Conservation (phyloP, 2,113 vertebrate genomes). For the Limanda limanda region DNA sequence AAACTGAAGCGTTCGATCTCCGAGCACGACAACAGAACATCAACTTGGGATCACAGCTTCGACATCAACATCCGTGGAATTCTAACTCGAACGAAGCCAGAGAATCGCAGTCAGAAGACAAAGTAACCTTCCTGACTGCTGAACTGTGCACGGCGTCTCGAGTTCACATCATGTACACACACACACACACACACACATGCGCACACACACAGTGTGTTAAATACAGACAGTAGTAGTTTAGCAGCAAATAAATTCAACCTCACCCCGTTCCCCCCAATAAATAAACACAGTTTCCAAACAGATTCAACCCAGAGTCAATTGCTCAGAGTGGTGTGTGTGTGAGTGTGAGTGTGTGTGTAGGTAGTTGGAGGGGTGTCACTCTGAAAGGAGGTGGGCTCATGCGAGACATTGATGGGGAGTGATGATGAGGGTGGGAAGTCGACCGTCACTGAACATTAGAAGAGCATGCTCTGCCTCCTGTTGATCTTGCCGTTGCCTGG, state of each 20-base stretch:
- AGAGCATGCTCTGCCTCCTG: conserved; percentile 99
- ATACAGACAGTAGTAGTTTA: conserved; percentile 99
- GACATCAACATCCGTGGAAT: conserved; percentile 66
- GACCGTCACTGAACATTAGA: conserved; percentile 80
- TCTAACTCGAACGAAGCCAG: conserved; percentile 48
- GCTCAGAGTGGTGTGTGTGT: conserved; percentile 47
- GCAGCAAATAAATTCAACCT: conserved; percentile 90
- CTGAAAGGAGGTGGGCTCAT: conserved; percentile 69
- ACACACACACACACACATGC: background rate
- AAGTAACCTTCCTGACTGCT: conserved; percentile 78
- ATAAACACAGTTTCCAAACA: conserved; percentile 88
- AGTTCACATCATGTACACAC: conserved; percentile 86
- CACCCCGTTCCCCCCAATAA: conserved; percentile 81
- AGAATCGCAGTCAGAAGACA: conserved; percentile 44
- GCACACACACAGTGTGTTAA: conserved; percentile 84
- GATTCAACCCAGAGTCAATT: conserved; percentile 55
- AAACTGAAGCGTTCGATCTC: conserved; percentile 56
- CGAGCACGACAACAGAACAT: conserved; percentile 61
- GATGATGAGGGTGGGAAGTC: conserved; percentile 24
- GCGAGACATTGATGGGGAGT: conserved; percentile 52
- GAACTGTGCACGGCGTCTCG: conserved; percentile 79
- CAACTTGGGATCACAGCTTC: conserved; percentile 70
- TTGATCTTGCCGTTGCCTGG: conserved; percentile 93
- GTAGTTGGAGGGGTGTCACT: conserved; percentile 26
- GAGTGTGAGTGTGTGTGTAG: conserved; percentile 26